phyloP scores from a whole-genome alignment of 1,140 invertebrate species.

The Lepidurus couesii region DNA sequence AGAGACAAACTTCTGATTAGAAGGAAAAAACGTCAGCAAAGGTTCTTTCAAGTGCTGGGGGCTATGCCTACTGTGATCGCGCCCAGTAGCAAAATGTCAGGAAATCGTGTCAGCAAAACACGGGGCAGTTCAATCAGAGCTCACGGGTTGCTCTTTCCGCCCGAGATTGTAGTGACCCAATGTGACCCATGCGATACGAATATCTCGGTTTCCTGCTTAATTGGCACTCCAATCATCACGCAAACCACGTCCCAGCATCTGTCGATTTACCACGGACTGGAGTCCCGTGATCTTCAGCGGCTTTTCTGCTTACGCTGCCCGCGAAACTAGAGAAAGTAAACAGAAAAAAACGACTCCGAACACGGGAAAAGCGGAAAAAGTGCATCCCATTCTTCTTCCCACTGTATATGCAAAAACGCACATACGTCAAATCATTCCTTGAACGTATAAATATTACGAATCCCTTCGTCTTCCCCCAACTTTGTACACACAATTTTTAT shows the following conservation, averaged over 20 bases:
- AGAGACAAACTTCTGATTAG: too few relatives aligned
- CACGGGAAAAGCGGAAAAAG: too few relatives aligned
- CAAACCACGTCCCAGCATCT: not conserved
- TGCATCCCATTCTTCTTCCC: not conserved
- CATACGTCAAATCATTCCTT: not conserved
- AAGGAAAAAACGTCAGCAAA: not conserved
- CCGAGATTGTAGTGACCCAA: not conserved
- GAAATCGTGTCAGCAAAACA: conserved; percentile 1
- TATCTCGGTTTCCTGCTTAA: not conserved
- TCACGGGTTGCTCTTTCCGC: not conserved
- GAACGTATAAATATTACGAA: not conserved
- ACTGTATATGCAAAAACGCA: not conserved
- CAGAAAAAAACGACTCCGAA: too few relatives aligned
- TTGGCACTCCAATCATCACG: not conserved
- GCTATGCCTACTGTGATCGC: not conserved
- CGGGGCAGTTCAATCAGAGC: not conserved
- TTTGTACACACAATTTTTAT: not conserved
- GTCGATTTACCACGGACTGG: not conserved
- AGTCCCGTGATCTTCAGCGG: not conserved
- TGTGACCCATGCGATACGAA: not conserved
- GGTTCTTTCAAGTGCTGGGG: not conserved
- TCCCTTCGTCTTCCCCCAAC: not conserved
- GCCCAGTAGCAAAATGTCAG: not conserved
- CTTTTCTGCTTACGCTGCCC: conserved; percentile 9
- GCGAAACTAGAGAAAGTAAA: not conserved